A percentile compares a stretch with the other conserved stretches of the same genome.
Evolutionary conservation across 2,113 vertebrate species (phyloP).

Genomic region (Passerina amoena): DNA sequence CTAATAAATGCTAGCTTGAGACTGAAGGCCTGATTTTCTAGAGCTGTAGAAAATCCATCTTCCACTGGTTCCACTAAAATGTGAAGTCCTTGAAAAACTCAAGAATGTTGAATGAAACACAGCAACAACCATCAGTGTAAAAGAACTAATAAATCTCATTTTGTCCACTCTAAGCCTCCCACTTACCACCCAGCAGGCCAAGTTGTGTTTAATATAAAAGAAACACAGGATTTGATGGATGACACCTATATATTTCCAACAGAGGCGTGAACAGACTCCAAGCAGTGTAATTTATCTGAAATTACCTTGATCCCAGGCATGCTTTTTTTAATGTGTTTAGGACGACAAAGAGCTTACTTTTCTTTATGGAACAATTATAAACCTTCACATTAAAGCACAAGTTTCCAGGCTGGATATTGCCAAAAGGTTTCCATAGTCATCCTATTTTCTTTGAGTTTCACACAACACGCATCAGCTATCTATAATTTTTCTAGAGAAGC

Average conservation of each 20-base stretch:
- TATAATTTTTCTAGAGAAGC: background rate
- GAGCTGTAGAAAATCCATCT: background rate
- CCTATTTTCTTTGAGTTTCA: background rate
- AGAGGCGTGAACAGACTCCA: background rate
- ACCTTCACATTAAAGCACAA: background rate
- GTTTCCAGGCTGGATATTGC: background rate
- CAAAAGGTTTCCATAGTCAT: background rate
- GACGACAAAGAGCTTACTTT: background rate
- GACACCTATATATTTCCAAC: background rate
- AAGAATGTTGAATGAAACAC: background rate
- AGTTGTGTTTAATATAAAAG: background rate
- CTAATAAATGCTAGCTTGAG: background rate
- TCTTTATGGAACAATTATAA: background rate
- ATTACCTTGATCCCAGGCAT: slow-evolving; percentile 3
- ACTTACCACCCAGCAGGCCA: background rate
- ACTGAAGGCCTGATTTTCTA: background rate
- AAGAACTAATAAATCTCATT: background rate
- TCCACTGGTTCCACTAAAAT: background rate
- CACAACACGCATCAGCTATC: background rate
- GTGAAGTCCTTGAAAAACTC: background rate
- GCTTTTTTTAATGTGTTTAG: background rate
- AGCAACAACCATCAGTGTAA: background rate
- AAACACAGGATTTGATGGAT: background rate
- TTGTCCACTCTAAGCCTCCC: background rate
- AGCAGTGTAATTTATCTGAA: background rate